A percentile compares a stretch with the other conserved stretches of the same genome.
These are phyloP conservation scores for Troides helena DNA, from an alignment of 2,888 invertebrate species.

Conservation along the genomic window DNA sequence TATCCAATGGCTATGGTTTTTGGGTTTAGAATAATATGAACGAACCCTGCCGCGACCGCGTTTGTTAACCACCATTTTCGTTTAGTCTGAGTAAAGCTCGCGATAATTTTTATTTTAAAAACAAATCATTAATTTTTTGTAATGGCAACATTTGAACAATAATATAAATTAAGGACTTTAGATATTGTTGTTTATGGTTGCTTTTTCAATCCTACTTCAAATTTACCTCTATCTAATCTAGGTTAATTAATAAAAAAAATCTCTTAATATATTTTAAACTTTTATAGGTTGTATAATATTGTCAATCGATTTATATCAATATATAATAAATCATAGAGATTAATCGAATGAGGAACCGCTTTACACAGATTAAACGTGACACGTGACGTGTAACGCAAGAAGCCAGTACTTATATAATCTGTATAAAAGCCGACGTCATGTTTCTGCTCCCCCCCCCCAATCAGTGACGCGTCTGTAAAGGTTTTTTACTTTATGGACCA, in stretches of 20 bases:
- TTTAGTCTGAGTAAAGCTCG: constrained; percentile 6
- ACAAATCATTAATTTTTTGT: no score
- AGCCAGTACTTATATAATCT: constrained; percentile 30
- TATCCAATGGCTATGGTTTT: not conserved
- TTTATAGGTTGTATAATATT: not conserved
- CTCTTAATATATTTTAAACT: not conserved
- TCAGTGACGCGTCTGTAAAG: constrained; percentile 32
- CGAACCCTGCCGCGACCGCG: constrained; percentile 2
- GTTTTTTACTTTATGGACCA: constrained; percentile 58
- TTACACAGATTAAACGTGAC: constrained; percentile 2
- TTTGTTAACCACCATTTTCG: not conserved
- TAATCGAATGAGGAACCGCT: not conserved
- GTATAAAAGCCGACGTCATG: constrained; percentile 38
- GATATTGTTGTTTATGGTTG: no score
- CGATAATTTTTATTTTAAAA: no score
- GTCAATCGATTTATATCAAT: no score
- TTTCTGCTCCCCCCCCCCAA: constrained; percentile 35
- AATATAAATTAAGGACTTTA: no score
- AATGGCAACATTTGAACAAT: no score
- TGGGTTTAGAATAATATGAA: not conserved
- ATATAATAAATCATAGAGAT: no score
- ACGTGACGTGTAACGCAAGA: constrained; percentile 10
- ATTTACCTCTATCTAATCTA: no score
- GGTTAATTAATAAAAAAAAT: no score
- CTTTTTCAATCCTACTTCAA: no score